Evolutionary conservation across 2,888 invertebrate species (phyloP), one percentile per base, ranked within the genome.

Genomic region (Lordiphosa andalusiaca): DNA sequence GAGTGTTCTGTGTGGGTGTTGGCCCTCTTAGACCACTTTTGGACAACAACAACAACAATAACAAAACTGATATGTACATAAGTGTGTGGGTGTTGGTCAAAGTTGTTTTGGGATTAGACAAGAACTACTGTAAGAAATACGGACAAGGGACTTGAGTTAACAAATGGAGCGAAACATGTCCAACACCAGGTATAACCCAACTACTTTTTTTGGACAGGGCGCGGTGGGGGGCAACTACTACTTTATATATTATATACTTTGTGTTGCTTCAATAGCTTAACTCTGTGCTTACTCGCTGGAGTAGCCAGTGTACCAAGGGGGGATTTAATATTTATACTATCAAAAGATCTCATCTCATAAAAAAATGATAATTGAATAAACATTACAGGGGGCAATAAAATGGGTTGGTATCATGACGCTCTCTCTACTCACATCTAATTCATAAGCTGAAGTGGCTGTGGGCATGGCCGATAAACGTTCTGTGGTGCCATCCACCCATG

Each of bases 401-500:
- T 37, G 30, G 35, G 21, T 33, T 19, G n/a, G 3, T 13, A 10
- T 25, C 12, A 25, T 42, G 41, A 13, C 10, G 16, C 19, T 19
- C 19, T 19, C 19, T 21, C 42, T 87, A 90, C 90, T 90, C 82
- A 90, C 90, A 80, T 90, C 90, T 75, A 90, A 75, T 83, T 90
- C 90, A 70, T 86, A 88, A 84, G 88, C 90, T 67, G 90, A 89
- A 63, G 90, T 89, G 64, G 93, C 91, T 9, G 95, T 94, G 47
- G 94, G 93, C 76, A 94, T 91, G 16, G 92, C 93, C 75, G 96
- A 95, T 50, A 96, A 91, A 88, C 95, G 95, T 69, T 91, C 92
- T 87, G 95, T 95, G 13, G 95, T 93, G 71, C 96, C 96, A 85
- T 96, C 96, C 60, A 98, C 93, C 94, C 97, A 98, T 81, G 94